A percentile compares a stretch with the other conserved stretches of the same genome.
These are phyloP conservation scores for Phrynocephalus vlangalii DNA, from an alignment of 2,797 vertebrate species.

Conservation along the genomic window DNA sequence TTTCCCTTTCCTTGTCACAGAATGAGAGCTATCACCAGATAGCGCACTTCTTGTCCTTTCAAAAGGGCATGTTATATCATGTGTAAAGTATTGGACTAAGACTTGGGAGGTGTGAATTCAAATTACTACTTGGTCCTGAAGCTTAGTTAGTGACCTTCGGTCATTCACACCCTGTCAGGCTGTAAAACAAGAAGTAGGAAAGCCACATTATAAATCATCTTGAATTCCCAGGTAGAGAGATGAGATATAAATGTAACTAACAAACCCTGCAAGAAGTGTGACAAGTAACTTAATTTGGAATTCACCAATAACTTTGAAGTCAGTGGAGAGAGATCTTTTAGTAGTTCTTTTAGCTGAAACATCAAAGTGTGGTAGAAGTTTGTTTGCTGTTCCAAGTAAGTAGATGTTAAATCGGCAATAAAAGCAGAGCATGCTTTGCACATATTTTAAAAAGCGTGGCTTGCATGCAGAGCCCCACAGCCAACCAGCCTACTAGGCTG, in stretches of 20 bases:
- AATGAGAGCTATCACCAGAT: background rate
- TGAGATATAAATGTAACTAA: too few relatives aligned
- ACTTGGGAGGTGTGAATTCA: too few relatives aligned
- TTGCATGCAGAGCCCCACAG: background rate
- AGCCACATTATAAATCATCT: too few relatives aligned
- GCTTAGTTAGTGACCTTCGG: too few relatives aligned
- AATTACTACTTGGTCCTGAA: too few relatives aligned
- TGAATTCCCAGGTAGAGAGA: too few relatives aligned
- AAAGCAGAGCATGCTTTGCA: background rate
- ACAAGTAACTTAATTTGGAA: background rate
- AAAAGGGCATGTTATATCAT: too few relatives aligned
- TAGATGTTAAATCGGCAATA: background rate
- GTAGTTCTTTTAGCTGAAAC: background rate
- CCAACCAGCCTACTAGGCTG: background rate
- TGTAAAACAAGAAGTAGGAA: too few relatives aligned
- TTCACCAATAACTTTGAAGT: background rate
- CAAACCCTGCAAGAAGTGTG: too few relatives aligned
- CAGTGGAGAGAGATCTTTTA: background rate
- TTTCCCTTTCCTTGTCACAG: background rate
- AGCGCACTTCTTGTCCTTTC: background rate
- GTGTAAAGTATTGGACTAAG: too few relatives aligned
- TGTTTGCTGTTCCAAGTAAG: background rate
- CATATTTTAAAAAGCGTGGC: background rate
- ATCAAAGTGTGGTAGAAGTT: background rate
- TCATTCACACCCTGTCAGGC: too few relatives aligned